Base-by-base conservation (phyloP, 2,797 vertebrate genomes). In the Neomorphus geoffroyi region DNA sequence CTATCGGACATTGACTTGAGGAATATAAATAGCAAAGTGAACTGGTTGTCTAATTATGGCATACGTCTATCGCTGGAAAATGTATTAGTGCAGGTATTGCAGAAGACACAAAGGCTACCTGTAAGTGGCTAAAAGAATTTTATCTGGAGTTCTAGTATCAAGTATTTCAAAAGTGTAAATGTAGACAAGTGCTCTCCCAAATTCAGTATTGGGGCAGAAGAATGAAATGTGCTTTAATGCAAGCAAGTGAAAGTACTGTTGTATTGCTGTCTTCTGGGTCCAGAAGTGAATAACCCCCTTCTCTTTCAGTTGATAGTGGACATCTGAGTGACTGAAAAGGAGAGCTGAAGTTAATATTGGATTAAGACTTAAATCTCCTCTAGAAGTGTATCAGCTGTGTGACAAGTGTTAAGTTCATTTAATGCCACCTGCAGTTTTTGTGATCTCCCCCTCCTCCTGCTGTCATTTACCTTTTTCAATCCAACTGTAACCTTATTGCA, bases 11-110 rank as follows among this genome's bases (percentile, higher is more conserved):
- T 57, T 50, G 73, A 78, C 61, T 48, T 60, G 61, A 74, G 41
- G 50, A 64, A 27, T 79, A 90, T 88, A 96, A 95, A 94, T 92
- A 96, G 88, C 77, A 6, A 74, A 54, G 73, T 65, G 70, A 65
- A 45, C 83, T 93, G 26, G 28, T 92, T 77, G 60, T 72, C 83
- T 92, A 94, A 90, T 92, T 92, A 71, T 50, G 66, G 92, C 23
- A 61, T 30, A 16, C 46, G 43, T 84, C 66, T 92, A 60, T 80
- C 64, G 46, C 58, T 57, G 90, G 57, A 50, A 91, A 82, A 58
- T n/a, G 18, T 80, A 33, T 90, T 86, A 41, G 3, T 53, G 75
- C 54, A 92, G 73, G 50, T 67, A 83, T 2, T 61, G 11, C 66
- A 86, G 58, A 75, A 78, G 71, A 54, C 48, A 74, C 4, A 4